Percentiles rank a stretch among this genome's conserved stretches.
These are phyloP conservation scores for Cranoglanis bouderius DNA, from an alignment of 2,113 vertebrate species.

Conservation along the genomic window DNA sequence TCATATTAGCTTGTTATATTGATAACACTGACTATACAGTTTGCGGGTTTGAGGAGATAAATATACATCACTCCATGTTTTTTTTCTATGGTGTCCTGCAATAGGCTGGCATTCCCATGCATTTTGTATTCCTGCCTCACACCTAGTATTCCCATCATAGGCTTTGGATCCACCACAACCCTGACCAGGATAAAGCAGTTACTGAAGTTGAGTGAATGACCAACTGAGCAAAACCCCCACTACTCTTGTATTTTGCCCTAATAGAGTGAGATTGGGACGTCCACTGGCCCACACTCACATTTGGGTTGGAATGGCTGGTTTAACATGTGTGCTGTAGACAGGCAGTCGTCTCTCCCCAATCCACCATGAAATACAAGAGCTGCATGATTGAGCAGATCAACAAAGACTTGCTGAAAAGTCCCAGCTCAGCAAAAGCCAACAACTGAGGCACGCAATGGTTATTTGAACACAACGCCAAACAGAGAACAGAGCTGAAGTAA, in stretches of 20 bases:
- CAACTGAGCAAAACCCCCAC: conserved; percentile 33
- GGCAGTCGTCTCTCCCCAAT: conserved; percentile 44
- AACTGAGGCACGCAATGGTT: conserved; percentile 44
- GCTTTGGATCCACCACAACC: not conserved
- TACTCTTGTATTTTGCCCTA: conserved; percentile 19
- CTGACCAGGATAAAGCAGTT: not conserved
- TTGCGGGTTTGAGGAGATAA: not conserved
- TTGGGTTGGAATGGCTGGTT: conserved; percentile 24
- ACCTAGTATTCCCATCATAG: not conserved
- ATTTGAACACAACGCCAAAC: not conserved
- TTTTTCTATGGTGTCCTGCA: not conserved
- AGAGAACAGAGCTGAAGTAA: not conserved
- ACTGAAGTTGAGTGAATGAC: not conserved
- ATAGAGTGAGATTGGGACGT: not conserved
- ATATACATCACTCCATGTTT: not conserved
- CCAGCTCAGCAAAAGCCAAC: conserved; percentile 58
- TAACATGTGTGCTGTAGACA: conserved; percentile 23
- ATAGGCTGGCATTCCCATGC: not conserved
- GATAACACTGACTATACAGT: not conserved
- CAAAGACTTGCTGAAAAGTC: conserved; percentile 39
- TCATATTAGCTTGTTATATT: not conserved
- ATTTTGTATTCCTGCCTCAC: not conserved
- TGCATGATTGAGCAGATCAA: conserved; percentile 67
- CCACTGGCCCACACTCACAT: conserved; percentile 21
- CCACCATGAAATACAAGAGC: conserved; percentile 65